Conservation (phyloP, 2,113 vertebrate species). For the Cebus imitator region DNA sequence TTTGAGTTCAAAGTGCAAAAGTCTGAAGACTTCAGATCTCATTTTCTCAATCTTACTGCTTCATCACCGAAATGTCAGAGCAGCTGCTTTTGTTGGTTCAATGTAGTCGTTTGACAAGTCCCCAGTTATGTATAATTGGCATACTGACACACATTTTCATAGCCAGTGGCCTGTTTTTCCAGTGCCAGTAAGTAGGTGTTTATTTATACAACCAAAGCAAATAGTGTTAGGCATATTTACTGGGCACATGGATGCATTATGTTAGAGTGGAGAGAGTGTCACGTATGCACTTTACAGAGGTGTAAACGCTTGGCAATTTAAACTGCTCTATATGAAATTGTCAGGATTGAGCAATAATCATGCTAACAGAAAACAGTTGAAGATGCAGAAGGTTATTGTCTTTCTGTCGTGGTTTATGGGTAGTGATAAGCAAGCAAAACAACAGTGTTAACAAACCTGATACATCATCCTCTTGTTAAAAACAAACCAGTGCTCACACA, state of each 20-base stretch:
- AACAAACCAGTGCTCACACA: neutral
- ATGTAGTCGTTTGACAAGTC: neutral
- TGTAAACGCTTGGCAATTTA: neutral
- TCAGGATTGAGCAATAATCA: neutral
- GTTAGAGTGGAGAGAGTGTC: neutral
- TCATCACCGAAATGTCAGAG: neutral
- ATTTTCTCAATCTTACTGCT: neutral
- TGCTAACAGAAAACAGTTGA: neutral
- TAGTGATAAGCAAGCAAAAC: neutral
- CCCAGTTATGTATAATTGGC: neutral
- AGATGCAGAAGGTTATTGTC: neutral
- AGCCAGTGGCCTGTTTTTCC: neutral
- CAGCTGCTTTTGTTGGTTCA: neutral
- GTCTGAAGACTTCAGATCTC: neutral
- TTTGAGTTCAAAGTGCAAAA: neutral
- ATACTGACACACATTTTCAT: neutral
- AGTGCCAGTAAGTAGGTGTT: neutral
- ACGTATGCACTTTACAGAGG: neutral
- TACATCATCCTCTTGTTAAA: neutral
- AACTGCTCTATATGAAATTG: neutral
- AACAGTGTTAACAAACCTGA: neutral
- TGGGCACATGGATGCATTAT: neutral
- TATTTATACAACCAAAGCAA: neutral
- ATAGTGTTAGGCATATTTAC: neutral
- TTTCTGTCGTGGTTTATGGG: neutral